Conservation (phyloP, 2,797 vertebrate species). For the Pyrocephalus nanus region DNA sequence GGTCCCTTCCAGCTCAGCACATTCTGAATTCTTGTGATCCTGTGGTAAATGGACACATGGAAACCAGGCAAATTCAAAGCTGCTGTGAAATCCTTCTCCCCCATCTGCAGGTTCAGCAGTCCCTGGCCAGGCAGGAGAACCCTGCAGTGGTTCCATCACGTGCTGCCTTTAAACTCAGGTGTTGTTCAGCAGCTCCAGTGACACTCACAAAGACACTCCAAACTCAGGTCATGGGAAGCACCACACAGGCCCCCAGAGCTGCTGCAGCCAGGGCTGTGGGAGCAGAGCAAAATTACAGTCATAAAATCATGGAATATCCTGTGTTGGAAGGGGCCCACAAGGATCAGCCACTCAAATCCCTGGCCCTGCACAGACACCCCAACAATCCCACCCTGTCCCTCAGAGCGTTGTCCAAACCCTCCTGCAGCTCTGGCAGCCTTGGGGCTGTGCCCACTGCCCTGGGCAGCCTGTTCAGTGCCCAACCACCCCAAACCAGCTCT, state of each 20-base stretch:
- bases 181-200: neutral
- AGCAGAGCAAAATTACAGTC: neutral
- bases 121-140: neutral
- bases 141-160: neutral
- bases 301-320: neutral
- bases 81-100: neutral
- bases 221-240: neutral
- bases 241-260: neutral
- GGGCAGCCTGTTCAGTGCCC: neutral
- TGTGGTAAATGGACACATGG: no score
- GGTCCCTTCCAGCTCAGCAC: neutral
- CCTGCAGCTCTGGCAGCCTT: neutral
- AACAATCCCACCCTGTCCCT: no score
- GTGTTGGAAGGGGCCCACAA: neutral
- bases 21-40: no score
- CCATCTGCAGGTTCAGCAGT: neutral
- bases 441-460: neutral
- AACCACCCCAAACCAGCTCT: neutral
- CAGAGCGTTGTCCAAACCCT: neutral
- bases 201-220: neutral
- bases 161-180: neutral
- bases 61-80: neutral
- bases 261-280: neutral
- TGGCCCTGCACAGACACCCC: neutral
- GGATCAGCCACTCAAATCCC: neutral